Conservation (phyloP, 1,140 invertebrate genomes). For the Drosophila sulfurigaster region DNA sequence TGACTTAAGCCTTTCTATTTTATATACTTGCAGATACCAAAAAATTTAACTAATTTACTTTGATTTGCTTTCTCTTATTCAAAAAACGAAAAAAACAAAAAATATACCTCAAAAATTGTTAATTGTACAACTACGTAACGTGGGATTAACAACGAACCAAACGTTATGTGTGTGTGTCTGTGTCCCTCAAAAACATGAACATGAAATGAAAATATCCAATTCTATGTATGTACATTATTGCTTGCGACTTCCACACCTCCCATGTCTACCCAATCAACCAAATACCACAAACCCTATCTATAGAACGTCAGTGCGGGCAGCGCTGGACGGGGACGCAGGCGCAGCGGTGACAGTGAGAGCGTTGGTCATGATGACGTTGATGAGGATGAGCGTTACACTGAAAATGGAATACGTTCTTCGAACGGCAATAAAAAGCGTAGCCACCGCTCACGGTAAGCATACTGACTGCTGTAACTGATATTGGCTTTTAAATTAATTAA, state of each 20-base stretch:
- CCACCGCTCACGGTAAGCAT: slow-evolving; percentile 65
- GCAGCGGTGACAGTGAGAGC: slow-evolving; percentile 65
- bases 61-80: slow-evolving; percentile 84
- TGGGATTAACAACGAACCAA: slow-evolving; percentile 60
- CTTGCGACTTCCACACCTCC: slow-evolving; percentile 57
- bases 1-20: slow-evolving; percentile 84
- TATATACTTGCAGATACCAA: slow-evolving; percentile 83
- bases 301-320: slow-evolving; percentile 75
- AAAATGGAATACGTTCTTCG: slow-evolving; percentile 57
- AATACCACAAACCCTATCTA: slow-evolving; percentile 58
- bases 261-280: slow-evolving; percentile 47
- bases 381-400: slow-evolving; percentile 57
- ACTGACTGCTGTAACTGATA: not conserved
- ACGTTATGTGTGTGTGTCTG: slow-evolving; percentile 65
- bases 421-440: slow-evolving; percentile 70
- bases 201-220: slow-evolving; percentile 68
- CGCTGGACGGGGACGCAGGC: slow-evolving; percentile 68
- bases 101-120: slow-evolving; percentile 59
- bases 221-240: slow-evolving; percentile 79
- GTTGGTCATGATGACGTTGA: slow-evolving; percentile 57
- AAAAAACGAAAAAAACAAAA: slow-evolving; percentile 57
- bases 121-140: slow-evolving; percentile 75
- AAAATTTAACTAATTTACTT: slow-evolving; percentile 84
- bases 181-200: slow-evolving; percentile 61
- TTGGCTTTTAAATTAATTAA: not conserved